Conservation (phyloP, 2,113 vertebrate species). For the Verasper variegatus region DNA sequence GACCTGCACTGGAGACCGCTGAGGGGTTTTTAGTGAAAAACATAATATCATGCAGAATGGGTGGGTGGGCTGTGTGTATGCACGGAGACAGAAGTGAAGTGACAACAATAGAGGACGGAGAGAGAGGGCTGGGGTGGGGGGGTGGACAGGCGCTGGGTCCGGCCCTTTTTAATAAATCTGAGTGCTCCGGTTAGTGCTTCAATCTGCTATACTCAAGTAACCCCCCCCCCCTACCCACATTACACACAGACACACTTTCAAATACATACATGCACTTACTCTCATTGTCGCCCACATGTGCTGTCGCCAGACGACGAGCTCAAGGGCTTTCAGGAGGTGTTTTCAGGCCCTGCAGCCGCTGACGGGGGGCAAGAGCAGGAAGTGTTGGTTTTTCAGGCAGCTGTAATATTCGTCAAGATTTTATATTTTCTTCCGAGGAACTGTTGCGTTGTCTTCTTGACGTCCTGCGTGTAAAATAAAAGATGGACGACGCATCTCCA, state of each 20-base stretch:
- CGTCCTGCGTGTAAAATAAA: too few relatives aligned
- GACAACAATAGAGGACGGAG: slow-evolving; percentile 78
- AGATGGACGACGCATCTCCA: too few relatives aligned
- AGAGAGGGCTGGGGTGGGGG: slow-evolving; percentile 33
- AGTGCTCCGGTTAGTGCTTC: slow-evolving; percentile 83
- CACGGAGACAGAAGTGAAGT: slow-evolving; percentile 75
- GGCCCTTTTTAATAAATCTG: slow-evolving; percentile 84
- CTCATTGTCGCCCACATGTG: slow-evolving; percentile 72
- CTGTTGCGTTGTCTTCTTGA: too few relatives aligned
- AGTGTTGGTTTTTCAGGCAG: too few relatives aligned
- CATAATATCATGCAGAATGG: slow-evolving; percentile 73
- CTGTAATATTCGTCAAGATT: too few relatives aligned
- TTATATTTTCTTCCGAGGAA: too few relatives aligned
- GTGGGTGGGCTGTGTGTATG: slow-evolving; percentile 56
- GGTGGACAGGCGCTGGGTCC: slow-evolving; percentile 53
- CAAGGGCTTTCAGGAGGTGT: slow-evolving; percentile 65
- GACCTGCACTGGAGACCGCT: slow-evolving; percentile 62
- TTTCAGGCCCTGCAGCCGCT: background rate
- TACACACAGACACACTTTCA: slow-evolving; percentile 34
- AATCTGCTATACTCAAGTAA: slow-evolving; percentile 77
- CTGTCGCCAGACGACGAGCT: slow-evolving; percentile 54
- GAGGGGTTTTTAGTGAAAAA: slow-evolving; percentile 68
- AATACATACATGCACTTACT: slow-evolving; percentile 70
- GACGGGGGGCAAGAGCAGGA: too few relatives aligned
- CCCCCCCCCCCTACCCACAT: slow-evolving; percentile 33